Conservation (phyloP, 2,888 invertebrate genomes). For the Aspidiotus rigidus region DNA sequence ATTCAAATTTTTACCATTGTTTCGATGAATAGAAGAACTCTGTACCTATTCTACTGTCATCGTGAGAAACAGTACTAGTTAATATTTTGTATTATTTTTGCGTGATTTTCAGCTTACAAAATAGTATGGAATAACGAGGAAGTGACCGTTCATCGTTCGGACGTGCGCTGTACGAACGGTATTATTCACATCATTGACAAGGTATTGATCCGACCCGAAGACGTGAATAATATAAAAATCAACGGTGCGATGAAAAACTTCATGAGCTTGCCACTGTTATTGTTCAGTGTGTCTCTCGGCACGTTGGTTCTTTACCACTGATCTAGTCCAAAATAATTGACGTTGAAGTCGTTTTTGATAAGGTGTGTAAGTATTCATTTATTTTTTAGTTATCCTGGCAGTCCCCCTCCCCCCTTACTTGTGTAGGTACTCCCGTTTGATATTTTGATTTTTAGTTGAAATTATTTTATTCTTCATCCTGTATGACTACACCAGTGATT, state of each 20-base stretch:
- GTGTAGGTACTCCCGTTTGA: too few relatives aligned
- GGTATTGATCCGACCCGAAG: constrained; percentile 73
- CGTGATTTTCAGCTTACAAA: constrained; percentile 58
- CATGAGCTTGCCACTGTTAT: background rate
- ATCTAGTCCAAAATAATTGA: constrained; percentile 14
- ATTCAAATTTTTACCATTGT: too few relatives aligned
- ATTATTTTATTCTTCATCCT: too few relatives aligned
- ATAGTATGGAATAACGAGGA: constrained; percentile 76
- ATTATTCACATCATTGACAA: constrained; percentile 88
- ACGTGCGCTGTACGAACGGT: constrained; percentile 91
- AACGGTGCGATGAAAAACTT: constrained; percentile 34
- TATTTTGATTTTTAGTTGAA: too few relatives aligned
- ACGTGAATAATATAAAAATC: constrained; percentile 59
- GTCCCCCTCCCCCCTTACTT: too few relatives aligned
- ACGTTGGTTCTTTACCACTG: constrained; percentile 17
- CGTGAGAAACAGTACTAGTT: too few relatives aligned
- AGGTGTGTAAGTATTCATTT: background rate
- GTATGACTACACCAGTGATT: too few relatives aligned
- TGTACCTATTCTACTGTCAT: too few relatives aligned
- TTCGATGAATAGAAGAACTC: too few relatives aligned
- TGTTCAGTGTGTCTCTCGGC: constrained; percentile 20
- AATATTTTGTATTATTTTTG: constrained; percentile 6
- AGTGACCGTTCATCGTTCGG: constrained; percentile 78
- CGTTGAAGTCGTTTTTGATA: background rate
- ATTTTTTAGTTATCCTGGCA: too few relatives aligned